Base-by-base conservation (phyloP, 2,888 invertebrate species). In the Heteromurus nitidus region DNA sequence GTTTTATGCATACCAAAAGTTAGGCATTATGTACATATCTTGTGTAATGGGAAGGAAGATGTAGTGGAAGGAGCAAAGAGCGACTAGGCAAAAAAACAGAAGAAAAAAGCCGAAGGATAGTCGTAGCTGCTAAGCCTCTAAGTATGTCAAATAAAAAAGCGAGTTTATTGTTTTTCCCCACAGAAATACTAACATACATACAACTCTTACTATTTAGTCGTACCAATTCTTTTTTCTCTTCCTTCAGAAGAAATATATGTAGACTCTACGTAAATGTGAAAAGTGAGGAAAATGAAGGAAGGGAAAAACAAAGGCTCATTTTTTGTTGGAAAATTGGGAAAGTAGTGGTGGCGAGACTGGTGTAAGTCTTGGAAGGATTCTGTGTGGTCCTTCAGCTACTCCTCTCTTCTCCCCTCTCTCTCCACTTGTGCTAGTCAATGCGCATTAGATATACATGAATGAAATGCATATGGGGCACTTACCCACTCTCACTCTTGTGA, bases 81-180 rank as follows among this genome's bases (percentile, higher is more conserved):
- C 16, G n/a, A 16, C 13, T 42, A 22, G 16, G 36, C 18, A n/a
- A 50, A 11, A 24, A 47, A 55, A 26, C 18, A 44, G 31, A 62
- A 24, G 13, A 5, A 18, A 26, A 55, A 22, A 58, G 44, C 22
- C 16, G 30, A 67, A 75, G 67, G 36, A 58, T 67, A 58, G 67
- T 58, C 75, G n/a, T 75, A 30, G 67, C 26, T 58, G 53, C 65
- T 65, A 55, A 74, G 74, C 74, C 65, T 65, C 74, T 74, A 75
- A 75, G 67, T 75, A 75, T 75, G 75, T 75, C 75, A 75, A 75
- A 75, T 75, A 75, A 75, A 65, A 75, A 75, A 67, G 58, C 20
- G 55, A 67, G 75, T 75, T 75, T 75, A 75, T 75, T 75, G 75
- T 75, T 75, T 74, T 75, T 67, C 67, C 58, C 75, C 75, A 67